These are phyloP conservation scores for Orthosia gothica DNA, from an alignment of 2,888 invertebrate species.

Conservation along the genomic window DNA sequence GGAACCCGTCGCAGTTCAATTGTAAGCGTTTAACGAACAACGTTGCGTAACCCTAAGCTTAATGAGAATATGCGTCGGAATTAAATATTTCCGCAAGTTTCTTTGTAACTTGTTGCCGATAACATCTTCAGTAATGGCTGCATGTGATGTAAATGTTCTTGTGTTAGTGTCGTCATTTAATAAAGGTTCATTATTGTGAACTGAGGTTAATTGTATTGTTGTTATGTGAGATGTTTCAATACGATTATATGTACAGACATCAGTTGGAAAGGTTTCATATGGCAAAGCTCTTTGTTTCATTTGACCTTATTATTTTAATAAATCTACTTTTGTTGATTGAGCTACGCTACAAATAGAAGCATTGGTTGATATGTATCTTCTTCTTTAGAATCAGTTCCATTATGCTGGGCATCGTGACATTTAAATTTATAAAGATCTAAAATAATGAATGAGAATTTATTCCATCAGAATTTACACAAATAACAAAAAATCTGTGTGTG, in stretches of 20 bases:
- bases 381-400: not conserved
- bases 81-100: conserved; percentile 69
- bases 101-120: conserved; percentile 59
- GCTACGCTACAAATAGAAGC: not conserved
- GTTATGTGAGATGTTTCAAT: conserved; percentile 7
- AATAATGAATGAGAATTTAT: no score
- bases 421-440: not conserved
- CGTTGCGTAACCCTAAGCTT: conserved; percentile 58
- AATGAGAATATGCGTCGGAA: conserved; percentile 63
- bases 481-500: not conserved
- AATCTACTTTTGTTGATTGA: not conserved
- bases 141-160: conserved; percentile 43
- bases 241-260: not conserved
- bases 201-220: conserved; percentile 39
- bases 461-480: no score
- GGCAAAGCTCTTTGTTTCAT: not conserved
- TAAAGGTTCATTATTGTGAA: conserved; percentile 30
- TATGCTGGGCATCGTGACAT: not conserved
- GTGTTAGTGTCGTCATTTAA: conserved; percentile 33
- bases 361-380: not conserved
- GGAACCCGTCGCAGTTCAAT: conserved; percentile 54
- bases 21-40: conserved; percentile 55
- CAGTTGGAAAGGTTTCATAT: not conserved
- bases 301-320: not conserved
- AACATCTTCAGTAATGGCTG: conserved; percentile 45